Evolutionary conservation across 92 coral and sea anemone species (phyloP).

Genomic region (Bergia puertoricense): DNA sequence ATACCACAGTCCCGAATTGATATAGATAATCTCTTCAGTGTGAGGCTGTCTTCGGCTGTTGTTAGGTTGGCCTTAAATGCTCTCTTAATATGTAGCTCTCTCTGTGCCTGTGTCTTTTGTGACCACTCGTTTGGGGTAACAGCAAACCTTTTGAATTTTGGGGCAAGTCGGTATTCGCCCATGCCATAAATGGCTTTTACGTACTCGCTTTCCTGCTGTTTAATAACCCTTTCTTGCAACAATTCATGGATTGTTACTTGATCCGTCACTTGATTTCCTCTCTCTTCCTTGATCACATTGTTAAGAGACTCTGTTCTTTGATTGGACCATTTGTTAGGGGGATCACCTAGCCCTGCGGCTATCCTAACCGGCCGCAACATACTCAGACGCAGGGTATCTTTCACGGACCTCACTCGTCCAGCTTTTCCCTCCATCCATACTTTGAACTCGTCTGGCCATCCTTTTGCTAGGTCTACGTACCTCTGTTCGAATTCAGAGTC

Average conservation of each 20-base stretch:
- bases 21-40: constrained; percentile 42
- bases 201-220: constrained; percentile 33
- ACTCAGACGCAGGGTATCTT: constrained; percentile 1
- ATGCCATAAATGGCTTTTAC: constrained; percentile 55
- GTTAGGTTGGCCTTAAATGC: neutral
- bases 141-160: constrained; percentile 34
- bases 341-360: constrained; percentile 38
- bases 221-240: neutral
- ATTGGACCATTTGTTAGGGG: constrained; percentile 42
- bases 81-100: constrained; percentile 24
- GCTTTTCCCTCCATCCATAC: constrained; percentile 9
- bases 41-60: constrained; percentile 10
- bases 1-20: constrained; percentile 46
- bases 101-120: constrained; percentile 55
- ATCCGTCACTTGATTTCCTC: constrained; percentile 15
- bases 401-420: neutral
- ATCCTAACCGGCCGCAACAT: constrained; percentile 21
- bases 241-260: constrained; percentile 33
- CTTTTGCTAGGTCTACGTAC: neutral
- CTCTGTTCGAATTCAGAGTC: neutral
- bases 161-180: constrained; percentile 61
- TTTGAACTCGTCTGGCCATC: constrained; percentile 20
- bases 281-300: constrained; percentile 21
- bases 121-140: constrained; percentile 58
- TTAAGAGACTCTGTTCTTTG: constrained; percentile 25